These are phyloP conservation scores for Parapsyche elsis DNA, from an alignment of 1,140 invertebrate genomes.

Conservation along the genomic window DNA sequence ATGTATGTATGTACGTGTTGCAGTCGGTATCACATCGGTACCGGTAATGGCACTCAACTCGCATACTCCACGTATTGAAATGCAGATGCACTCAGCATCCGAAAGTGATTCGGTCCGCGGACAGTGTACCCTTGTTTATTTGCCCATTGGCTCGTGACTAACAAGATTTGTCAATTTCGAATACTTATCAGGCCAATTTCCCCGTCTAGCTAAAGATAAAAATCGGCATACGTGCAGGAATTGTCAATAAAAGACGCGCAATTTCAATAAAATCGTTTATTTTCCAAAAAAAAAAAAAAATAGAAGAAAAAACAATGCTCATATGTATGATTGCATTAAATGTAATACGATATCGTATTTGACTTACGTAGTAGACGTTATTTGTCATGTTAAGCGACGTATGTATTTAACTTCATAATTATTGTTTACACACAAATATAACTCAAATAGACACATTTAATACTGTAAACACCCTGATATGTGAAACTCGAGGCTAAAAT, in stretches of 20 bases:
- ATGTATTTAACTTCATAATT: not conserved
- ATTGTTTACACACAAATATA: constrained; percentile 6
- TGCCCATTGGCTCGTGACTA: not conserved
- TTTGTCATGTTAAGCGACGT: not conserved
- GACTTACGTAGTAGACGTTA: no score
- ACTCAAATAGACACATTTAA: constrained; percentile 24
- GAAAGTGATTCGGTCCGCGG: not conserved
- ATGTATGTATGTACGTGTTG: not conserved
- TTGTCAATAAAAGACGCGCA: no score
- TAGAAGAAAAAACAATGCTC: no score
- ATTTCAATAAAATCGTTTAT: no score
- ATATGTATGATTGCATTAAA: no score
- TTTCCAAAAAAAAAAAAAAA: no score
- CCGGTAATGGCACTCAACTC: not conserved
- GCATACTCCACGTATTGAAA: not conserved
- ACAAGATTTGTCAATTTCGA: no score
- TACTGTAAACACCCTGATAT: constrained; percentile 32
- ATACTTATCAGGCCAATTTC: no score
- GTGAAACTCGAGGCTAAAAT: constrained; percentile 25
- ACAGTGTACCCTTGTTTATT: not conserved
- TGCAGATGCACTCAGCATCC: constrained; percentile 5
- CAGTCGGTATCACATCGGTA: not conserved
- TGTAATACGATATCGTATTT: not conserved
- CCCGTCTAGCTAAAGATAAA: no score
- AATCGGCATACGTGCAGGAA: no score